phyloP scores from a whole-genome alignment of 2,888 invertebrate species.

The Xestia rhomboidea region DNA sequence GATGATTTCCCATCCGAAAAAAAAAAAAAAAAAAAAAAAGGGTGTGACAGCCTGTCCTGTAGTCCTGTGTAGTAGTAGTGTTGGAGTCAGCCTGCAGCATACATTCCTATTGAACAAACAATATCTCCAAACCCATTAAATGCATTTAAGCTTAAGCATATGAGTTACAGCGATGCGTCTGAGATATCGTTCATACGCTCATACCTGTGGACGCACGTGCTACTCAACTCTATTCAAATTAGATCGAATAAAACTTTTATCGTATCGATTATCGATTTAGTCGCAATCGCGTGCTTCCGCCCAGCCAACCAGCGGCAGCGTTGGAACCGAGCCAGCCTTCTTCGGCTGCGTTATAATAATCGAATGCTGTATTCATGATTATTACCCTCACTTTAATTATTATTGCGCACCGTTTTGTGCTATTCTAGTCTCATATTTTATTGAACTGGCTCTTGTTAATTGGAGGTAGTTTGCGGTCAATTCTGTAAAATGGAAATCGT shows the following conservation, averaged over 20 bases:
- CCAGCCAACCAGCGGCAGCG: conserved; percentile 61
- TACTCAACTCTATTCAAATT: conserved; percentile 80
- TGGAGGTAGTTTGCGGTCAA: conserved; percentile 2
- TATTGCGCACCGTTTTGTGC: conserved; percentile 49
- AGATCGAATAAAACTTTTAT: conserved; percentile 86
- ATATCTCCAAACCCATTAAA: not conserved
- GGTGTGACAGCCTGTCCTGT: not conserved
- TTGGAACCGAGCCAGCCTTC: conserved; percentile 80
- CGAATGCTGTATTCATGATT: conserved; percentile 74
- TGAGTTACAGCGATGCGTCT: conserved; percentile 16
- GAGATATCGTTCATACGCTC: conserved; percentile 12
- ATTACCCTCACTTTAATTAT: conserved; percentile 70
- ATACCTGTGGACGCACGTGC: conserved; percentile 50
- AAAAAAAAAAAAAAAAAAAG: too few relatives aligned
- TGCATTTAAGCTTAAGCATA: not conserved
- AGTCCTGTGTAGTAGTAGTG: not conserved
- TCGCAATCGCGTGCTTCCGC: conserved; percentile 76
- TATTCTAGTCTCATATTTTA: conserved; percentile 48
- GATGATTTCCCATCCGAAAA: too few relatives aligned
- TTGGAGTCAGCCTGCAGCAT: not conserved
- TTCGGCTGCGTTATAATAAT: conserved; percentile 76
- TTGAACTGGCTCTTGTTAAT: conserved; percentile 21
- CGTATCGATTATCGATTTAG: conserved; percentile 80
- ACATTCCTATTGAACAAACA: not conserved
- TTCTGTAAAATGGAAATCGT: conserved; percentile 3